A percentile compares a stretch with the other conserved stretches of the same genome.
Evolutionary conservation across 2,113 vertebrate genomes (phyloP).

Genomic region (Mola mola): DNA sequence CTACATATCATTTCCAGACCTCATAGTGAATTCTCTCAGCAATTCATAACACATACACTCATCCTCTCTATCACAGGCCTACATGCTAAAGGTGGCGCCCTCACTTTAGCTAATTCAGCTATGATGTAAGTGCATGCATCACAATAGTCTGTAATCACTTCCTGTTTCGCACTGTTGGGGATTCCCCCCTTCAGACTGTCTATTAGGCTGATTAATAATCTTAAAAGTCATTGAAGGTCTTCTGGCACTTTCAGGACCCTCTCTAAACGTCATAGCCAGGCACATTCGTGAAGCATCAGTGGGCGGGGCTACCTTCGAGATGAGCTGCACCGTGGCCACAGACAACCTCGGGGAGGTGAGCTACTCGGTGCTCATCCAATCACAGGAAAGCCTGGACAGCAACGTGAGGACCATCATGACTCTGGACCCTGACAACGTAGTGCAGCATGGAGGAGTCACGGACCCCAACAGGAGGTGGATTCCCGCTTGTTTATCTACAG

Average conservation of each 20-base stretch:
- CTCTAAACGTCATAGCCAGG: slow-evolving; percentile 74
- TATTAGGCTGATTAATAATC: too few relatives aligned
- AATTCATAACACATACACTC: slow-evolving; percentile 10
- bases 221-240: not conserved
- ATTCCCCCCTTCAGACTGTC: not conserved
- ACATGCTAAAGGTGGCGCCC: slow-evolving; percentile 38
- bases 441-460: slow-evolving; percentile 86
- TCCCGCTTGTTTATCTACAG: not conserved
- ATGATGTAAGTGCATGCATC: slow-evolving; percentile 46
- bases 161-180: slow-evolving; percentile 23
- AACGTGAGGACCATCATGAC: slow-evolving; percentile 86
- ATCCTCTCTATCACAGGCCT: slow-evolving; percentile 17
- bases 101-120: slow-evolving; percentile 40
- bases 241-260: slow-evolving; percentile 44
- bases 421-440: slow-evolving; percentile 87
- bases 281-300: slow-evolving; percentile 85
- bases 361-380: slow-evolving; percentile 89
- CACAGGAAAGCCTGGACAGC: slow-evolving; percentile 78
- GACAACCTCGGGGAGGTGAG: slow-evolving; percentile 89
- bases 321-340: slow-evolving; percentile 87
- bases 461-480: slow-evolving; percentile 81
- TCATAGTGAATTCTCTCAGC: slow-evolving; percentile 41
- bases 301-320: slow-evolving; percentile 94
- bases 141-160: slow-evolving; percentile 32
- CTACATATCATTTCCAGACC: slow-evolving; percentile 27